Evolutionary conservation across 2,888 invertebrate species (phyloP).

Genomic region (Ptychoptera contaminata): DNA sequence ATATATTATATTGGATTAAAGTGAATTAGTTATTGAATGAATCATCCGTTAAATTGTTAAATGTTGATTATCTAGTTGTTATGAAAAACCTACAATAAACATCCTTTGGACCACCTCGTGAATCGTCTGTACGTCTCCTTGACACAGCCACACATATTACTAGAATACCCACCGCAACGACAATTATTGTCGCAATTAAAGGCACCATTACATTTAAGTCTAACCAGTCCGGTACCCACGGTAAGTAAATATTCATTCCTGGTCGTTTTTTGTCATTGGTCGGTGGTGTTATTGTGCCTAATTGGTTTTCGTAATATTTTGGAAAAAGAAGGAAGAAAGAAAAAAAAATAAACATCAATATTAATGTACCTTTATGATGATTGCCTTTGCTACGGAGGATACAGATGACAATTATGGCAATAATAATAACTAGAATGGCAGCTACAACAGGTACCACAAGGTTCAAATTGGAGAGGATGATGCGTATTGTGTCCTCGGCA

Average conservation of each 20-base stretch:
- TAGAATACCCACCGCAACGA: slow-evolving; percentile 76
- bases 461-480: slow-evolving; percentile 79
- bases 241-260: slow-evolving; percentile 35
- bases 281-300: slow-evolving; percentile 72
- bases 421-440: slow-evolving; percentile 80
- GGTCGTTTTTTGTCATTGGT: slow-evolving; percentile 38
- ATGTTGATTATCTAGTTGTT: no score
- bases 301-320: background rate
- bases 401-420: slow-evolving; percentile 86
- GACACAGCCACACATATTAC: slow-evolving; percentile 82
- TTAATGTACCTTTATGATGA: slow-evolving; percentile 64
- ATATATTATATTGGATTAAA: no score
- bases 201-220: slow-evolving; percentile 84
- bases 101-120: slow-evolving; percentile 65
- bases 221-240: slow-evolving; percentile 76
- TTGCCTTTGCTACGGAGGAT: slow-evolving; percentile 73
- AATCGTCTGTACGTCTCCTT: slow-evolving; percentile 62
- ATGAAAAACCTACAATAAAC: slow-evolving; percentile 51
- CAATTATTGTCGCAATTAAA: slow-evolving; percentile 75
- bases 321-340: slow-evolving; percentile 12
- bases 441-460: slow-evolving; percentile 88
- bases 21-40: no score
- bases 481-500: slow-evolving; percentile 70
- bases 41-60: no score
- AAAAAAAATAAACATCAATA: slow-evolving; percentile 22